phyloP scores from a whole-genome alignment of 1,140 invertebrate species.

The Zaprionus lachaisei region DNA sequence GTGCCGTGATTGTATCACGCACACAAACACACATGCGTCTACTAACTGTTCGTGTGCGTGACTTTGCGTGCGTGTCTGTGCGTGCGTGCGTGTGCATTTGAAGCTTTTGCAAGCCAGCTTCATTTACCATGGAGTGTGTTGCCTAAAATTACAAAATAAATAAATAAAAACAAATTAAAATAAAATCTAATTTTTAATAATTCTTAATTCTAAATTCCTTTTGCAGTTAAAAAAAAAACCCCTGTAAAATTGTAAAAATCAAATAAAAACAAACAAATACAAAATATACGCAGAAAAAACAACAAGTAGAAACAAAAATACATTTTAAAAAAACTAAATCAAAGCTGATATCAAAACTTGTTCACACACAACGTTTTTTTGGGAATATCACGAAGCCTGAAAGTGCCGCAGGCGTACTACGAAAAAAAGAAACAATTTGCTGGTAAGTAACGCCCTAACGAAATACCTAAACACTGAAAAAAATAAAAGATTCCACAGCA shows the following conservation, averaged over 20 bases:
- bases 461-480: constrained; percentile 25
- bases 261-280: constrained; percentile 10
- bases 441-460: constrained; percentile 67
- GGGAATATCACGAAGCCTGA: constrained; percentile 30
- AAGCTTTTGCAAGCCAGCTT: constrained; percentile 23
- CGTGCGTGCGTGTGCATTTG: constrained; percentile 24
- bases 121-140: not conserved
- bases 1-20: constrained; percentile 52
- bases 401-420: constrained; percentile 37
- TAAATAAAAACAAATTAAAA: constrained; percentile 6
- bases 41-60: constrained; percentile 23
- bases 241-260: constrained; percentile 2
- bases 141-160: not conserved
- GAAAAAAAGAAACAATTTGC: constrained; percentile 58
- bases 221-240: constrained; percentile 21
- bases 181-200: constrained; percentile 1
- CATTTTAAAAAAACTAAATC: constrained; percentile 35
- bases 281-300: constrained; percentile 28
- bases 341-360: constrained; percentile 50
- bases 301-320: constrained; percentile 2
- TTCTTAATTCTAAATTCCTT: not conserved
- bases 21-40: constrained; percentile 15
- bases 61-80: constrained; percentile 18
- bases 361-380: constrained; percentile 52
- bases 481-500: constrained; percentile 45